phyloP scores from a whole-genome alignment of 2,113 vertebrate species.

The Carollia perspicillata region DNA sequence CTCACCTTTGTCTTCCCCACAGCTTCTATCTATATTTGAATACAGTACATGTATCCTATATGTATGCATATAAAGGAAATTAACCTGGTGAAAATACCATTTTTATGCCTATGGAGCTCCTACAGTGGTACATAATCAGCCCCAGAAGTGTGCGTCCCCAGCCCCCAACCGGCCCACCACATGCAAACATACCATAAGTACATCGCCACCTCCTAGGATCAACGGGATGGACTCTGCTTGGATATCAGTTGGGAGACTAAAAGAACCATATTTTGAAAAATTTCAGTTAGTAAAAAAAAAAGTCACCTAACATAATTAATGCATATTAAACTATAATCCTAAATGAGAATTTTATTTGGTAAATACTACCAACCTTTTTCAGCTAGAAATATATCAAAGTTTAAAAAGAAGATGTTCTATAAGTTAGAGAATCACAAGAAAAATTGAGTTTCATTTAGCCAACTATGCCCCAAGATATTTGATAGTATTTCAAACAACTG shows the following conservation, averaged over 20 bases:
- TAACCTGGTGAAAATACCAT: not conserved
- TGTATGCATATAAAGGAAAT: not conserved
- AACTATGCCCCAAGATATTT: not conserved
- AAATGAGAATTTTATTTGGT: not conserved
- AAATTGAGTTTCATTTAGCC: not conserved
- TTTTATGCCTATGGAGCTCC: not conserved
- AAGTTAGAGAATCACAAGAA: not conserved
- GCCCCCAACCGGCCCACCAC: not conserved
- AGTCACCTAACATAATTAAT: not conserved
- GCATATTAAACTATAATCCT: not conserved
- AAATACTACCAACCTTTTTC: not conserved
- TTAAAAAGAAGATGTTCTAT: not conserved
- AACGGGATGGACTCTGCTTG: conserved; percentile 96
- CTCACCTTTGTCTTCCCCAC: not conserved
- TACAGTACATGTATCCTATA: not conserved
- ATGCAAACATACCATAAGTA: conserved; percentile 90
- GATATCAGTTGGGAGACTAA: conserved; percentile 96
- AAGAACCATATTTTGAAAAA: conserved; percentile 37
- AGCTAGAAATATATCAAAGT: not conserved
- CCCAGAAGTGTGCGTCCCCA: not conserved
- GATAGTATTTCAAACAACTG: not conserved
- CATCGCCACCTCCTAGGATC: conserved; percentile 97
- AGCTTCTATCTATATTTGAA: not conserved
- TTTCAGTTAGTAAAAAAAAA: not conserved
- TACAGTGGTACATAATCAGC: not conserved